A percentile compares a stretch with the other conserved stretches of the same genome.
Conservation (phyloP, 2,888 invertebrate species). For the Imbricaverruca yamaguchii region DNA sequence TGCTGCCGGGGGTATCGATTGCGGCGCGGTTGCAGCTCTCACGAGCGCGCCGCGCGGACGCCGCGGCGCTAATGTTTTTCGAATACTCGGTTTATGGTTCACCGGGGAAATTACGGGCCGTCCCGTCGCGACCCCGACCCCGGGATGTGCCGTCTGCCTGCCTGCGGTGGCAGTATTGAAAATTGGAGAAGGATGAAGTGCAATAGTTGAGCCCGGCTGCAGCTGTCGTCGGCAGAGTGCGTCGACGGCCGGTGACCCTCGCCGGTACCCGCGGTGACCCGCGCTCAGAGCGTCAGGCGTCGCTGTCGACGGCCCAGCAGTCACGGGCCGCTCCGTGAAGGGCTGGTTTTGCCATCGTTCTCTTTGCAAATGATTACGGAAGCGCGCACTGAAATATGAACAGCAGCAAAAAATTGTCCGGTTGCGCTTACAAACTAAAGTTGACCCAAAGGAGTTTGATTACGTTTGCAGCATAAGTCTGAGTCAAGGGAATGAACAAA, state of each 20-base stretch:
- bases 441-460: too few species aligned
- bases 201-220: background rate
- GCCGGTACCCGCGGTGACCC: background rate
- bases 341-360: too few species aligned
- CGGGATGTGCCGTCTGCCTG: background rate
- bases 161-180: background rate
- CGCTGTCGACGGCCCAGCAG: too few species aligned
- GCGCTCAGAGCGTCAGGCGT: too few species aligned
- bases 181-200: slow-evolving; percentile 19
- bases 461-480: too few species aligned
- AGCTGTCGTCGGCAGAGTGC: background rate
- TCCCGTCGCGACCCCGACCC: background rate
- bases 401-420: too few species aligned
- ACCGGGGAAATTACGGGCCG: slow-evolving; percentile 10
- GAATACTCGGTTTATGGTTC: slow-evolving; percentile 8
- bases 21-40: slow-evolving; percentile 9
- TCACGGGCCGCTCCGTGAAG: too few species aligned
- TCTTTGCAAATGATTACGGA: too few species aligned
- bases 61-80: slow-evolving; percentile 8
- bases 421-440: too few species aligned
- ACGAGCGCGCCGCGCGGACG: background rate
- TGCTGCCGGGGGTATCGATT: background rate
- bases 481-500: too few species aligned
- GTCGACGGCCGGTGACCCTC: background rate
- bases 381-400: too few species aligned